Evolutionary conservation across 2,797 vertebrate species (phyloP), one percentile per base, ranked within the genome.

Genomic region (Peromyscus melanophrys): DNA sequence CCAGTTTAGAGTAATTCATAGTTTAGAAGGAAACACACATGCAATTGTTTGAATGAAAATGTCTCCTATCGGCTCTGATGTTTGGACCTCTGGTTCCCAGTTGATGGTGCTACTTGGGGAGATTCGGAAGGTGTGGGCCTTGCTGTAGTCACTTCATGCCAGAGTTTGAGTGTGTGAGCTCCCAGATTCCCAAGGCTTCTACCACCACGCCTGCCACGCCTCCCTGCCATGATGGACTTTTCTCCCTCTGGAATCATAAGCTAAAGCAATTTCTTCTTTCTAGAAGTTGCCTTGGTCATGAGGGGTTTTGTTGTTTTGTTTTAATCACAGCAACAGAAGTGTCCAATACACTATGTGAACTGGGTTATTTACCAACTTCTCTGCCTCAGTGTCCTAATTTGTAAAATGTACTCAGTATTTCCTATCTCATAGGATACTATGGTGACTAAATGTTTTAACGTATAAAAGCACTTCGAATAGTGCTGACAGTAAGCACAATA

Each of bases 281-380:
- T 85, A 85, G 31, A 85, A 67, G 63, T 4, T 85, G 43, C 80
- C 57, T 17, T 61, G 57, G 25, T 29, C 25, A 5, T 52, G 46
- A 8, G 29, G 43, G 49, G 12, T 49, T 67, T 84, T 65, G 27
- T 37, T 81, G n/a, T 14, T 69, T 63, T 63, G 19, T 43, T 59
- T 52, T n/a, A 49, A 67, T n/a, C 43, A 67, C 31, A n/a, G 31
- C 4, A 85, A 85, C 63, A 52, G 19, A 16, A 67, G 17, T n/a
- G 31, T 52, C 83, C 7, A 49, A 52, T 85, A 67, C 11, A 83
- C 49, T 91, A 73, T 14, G 12, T 78, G 55, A 96, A 13, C 49
- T 69, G 23, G 5, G 75, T n/a, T 49, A 90, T n/a, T 96, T 92
- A 87, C 55, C 75, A 92, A 84, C 23, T 19, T 93, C 75, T 90